These are phyloP conservation scores for Acanthurus lineatus DNA, from an alignment of 2,797 vertebrate genomes.

Conservation along the genomic window DNA sequence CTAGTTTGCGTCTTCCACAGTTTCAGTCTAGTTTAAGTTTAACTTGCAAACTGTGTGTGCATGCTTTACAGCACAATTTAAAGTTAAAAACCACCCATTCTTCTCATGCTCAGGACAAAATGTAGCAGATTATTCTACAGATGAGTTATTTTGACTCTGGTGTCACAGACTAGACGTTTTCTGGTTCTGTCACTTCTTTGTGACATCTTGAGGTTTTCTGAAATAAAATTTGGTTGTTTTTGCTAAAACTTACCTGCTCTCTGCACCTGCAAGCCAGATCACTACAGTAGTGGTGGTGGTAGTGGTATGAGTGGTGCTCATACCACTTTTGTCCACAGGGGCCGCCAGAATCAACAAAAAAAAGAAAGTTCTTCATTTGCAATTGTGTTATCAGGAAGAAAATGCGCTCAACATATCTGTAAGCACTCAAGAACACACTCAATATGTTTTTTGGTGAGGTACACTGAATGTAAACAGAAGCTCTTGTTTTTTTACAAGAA, in stretches of 20 bases:
- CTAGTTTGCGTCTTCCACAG: background rate
- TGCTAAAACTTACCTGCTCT: background rate
- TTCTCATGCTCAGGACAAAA: background rate
- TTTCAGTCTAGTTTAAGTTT: too few species aligned
- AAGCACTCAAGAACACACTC: background rate
- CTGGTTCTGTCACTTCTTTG: background rate
- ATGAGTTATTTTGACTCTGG: background rate
- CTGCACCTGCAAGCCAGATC: background rate
- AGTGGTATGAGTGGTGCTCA: too few species aligned
- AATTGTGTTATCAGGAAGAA: background rate
- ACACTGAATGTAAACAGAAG: background rate
- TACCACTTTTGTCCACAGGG: too few species aligned
- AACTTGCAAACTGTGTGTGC: too few species aligned
- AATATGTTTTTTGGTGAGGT: background rate
- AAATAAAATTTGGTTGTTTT: background rate
- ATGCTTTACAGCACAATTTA: background rate
- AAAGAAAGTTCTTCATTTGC: too few species aligned
- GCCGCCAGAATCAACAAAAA: too few species aligned
- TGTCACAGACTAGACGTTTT: background rate
- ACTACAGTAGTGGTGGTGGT: too few species aligned
- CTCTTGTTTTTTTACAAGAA: background rate
- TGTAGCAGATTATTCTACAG: background rate
- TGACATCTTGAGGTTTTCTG: background rate
- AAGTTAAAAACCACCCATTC: background rate
- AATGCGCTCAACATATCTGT: background rate